A percentile compares a stretch with the other conserved stretches of the same genome.
These are phyloP conservation scores for Ctenopoma kingsleyae DNA, from an alignment of 2,797 vertebrate species.

Conservation along the genomic window DNA sequence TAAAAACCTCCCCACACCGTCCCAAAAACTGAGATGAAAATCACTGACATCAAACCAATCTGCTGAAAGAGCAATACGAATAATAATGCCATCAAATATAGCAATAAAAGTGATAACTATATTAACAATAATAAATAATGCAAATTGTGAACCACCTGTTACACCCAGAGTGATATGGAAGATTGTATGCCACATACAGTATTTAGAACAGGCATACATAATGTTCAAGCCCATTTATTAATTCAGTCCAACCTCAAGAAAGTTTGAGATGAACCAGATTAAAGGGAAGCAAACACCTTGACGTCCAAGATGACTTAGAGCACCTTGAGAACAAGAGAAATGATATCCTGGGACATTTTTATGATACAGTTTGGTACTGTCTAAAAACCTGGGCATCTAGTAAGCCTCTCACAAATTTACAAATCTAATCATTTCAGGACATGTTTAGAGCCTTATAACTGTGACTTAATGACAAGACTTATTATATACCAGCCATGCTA, in stretches of 20 bases:
- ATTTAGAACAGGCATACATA: slow-evolving; percentile 51
- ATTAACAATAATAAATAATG: slow-evolving; percentile 85
- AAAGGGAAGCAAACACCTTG: slow-evolving; percentile 81
- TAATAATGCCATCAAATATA: slow-evolving; percentile 84
- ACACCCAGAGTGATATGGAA: slow-evolving; percentile 74
- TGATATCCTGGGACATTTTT: slow-evolving; percentile 49
- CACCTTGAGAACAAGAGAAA: slow-evolving; percentile 72
- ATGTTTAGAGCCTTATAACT: slow-evolving; percentile 61
- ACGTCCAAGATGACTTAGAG: slow-evolving; percentile 65
- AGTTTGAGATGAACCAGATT: slow-evolving; percentile 74
- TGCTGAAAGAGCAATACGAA: slow-evolving; percentile 79
- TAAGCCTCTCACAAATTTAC: slow-evolving; percentile 37
- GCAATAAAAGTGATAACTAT: slow-evolving; percentile 81
- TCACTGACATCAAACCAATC: slow-evolving; percentile 79
- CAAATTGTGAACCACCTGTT: slow-evolving; percentile 73
- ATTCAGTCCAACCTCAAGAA: slow-evolving; percentile 65
- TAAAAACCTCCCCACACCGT: slow-evolving; percentile 58
- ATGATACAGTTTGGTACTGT: slow-evolving; percentile 49
- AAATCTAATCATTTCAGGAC: slow-evolving; percentile 38
- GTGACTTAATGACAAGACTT: slow-evolving; percentile 59
- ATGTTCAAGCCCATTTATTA: slow-evolving; percentile 51
- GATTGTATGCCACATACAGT: slow-evolving; percentile 61
- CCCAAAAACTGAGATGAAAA: slow-evolving; percentile 75
- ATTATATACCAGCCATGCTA: slow-evolving; percentile 74
- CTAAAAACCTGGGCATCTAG: slow-evolving; percentile 22